A percentile compares a stretch with the other conserved stretches of the same genome.
Conservation (phyloP, 2,888 invertebrate genomes). For the Trichopria drosophilae region DNA sequence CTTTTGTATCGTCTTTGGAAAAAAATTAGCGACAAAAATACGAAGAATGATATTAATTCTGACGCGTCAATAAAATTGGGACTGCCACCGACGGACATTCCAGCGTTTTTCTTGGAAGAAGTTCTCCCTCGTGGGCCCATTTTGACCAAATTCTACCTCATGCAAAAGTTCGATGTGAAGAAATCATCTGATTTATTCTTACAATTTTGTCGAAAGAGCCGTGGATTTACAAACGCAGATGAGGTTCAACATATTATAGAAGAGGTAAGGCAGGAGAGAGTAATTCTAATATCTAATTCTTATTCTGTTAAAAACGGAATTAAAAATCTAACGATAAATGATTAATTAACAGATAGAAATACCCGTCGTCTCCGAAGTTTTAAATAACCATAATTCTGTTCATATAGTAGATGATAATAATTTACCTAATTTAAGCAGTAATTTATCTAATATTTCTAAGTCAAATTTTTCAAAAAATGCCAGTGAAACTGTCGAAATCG, state of each 20-base stretch:
- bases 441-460: too few species aligned
- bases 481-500: conserved; percentile 14
- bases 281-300: too few species aligned
- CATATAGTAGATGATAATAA: neutral
- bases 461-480: neutral
- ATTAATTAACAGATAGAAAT: too few species aligned
- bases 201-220: too few species aligned
- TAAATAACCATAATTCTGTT: neutral
- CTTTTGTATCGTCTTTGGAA: conserved; percentile 54
- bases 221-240: too few species aligned
- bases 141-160: conserved; percentile 32
- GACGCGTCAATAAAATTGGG: conserved; percentile 46
- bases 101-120: conserved; percentile 43
- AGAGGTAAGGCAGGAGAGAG: too few species aligned
- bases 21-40: conserved; percentile 44
- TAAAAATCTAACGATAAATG: too few species aligned
- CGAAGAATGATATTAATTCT: conserved; percentile 46
- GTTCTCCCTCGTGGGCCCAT: conserved; percentile 46
- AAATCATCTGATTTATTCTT: conserved; percentile 19
- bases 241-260: too few species aligned
- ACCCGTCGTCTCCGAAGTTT: too few species aligned
- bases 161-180: conserved; percentile 32
- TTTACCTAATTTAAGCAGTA: too few species aligned
- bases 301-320: too few species aligned
- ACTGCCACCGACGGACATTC: conserved; percentile 42